Base-by-base conservation (phyloP, 2,888 invertebrate species). In the Imbricaverruca yamaguchii region DNA sequence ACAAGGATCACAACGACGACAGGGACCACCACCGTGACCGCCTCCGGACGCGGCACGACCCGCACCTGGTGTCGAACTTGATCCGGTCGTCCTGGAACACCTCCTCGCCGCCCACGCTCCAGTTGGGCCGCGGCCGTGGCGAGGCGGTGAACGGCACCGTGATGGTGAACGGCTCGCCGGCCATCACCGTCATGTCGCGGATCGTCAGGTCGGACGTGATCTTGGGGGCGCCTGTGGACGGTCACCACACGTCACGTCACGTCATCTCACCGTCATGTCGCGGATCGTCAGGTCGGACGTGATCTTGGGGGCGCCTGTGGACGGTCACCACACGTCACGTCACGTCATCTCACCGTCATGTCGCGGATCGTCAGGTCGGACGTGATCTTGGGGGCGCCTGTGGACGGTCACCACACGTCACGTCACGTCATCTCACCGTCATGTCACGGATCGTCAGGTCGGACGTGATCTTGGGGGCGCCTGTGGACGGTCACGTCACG, bases 91-190 rank as follows among this genome's bases (percentile, higher is more conserved):
- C 93, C 18, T 92, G 91, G 83, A 92, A 89, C 10, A 96, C 91
- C 86, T 96, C 94, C 84, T 93, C 92, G 81, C 95, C 94, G 87
- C 96, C 96, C 83, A 96, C 91, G 82, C 92, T 91, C 97, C 97
- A 98, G n/a, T 90, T 90, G 81, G 95, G 93, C 88, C 92, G 93
- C 11, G 97, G 97, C 84, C 92, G 92, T 0, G 97, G 98, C 86
- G 94, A 94, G 84, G 94, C 94, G 84, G 93, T 93, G 88, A 93
- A 99, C 57, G 99, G 99, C 80, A 99, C 97, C 53, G 94, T 95
- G 85, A 98, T 95, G 85, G 93, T 95, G 88, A 98, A 96, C 87
- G 96, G 95, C 88, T 98, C 96, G 57, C 97, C 97, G 82, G 96
- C 97, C 86, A 96, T 94, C 25, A 97, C 97, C 21, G 94, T 93